These are phyloP conservation scores for Rhizoglyphus robini DNA, from an alignment of 1,140 invertebrate species.

Conservation along the genomic window DNA sequence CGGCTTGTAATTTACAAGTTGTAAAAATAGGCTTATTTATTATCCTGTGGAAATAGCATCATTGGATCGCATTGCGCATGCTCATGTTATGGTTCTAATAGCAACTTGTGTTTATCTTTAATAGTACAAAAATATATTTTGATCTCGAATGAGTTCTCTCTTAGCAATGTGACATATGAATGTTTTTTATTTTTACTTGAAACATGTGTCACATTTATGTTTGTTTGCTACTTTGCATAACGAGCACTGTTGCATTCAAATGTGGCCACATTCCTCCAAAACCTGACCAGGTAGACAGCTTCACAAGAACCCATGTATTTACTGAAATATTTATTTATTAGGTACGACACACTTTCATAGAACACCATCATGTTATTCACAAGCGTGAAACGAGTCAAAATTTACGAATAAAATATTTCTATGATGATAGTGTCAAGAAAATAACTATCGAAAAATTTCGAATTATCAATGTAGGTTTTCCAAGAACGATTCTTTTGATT, in stretches of 20 bases:
- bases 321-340: constrained; percentile 30
- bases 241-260: not conserved
- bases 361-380: constrained; percentile 56
- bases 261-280: constrained; percentile 11
- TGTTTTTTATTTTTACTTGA: no score
- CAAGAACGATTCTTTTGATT: not conserved
- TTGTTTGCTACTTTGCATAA: not conserved
- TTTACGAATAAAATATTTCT: constrained; percentile 70
- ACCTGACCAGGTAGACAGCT: not conserved
- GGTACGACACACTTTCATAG: constrained; percentile 64
- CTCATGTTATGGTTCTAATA: no score
- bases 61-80: no score
- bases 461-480: constrained; percentile 58
- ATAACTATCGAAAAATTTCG: constrained; percentile 65
- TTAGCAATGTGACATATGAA: no score
- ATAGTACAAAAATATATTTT: no score
- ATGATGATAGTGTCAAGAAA: constrained; percentile 77
- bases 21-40: no score
- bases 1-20: no score
- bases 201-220: not conserved
- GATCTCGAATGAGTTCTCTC: no score
- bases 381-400: constrained; percentile 71
- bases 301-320: not conserved
- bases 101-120: no score
- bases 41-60: no score